Base-by-base conservation (phyloP, 2,888 invertebrate genomes). In the Cataglyphis livida region DNA sequence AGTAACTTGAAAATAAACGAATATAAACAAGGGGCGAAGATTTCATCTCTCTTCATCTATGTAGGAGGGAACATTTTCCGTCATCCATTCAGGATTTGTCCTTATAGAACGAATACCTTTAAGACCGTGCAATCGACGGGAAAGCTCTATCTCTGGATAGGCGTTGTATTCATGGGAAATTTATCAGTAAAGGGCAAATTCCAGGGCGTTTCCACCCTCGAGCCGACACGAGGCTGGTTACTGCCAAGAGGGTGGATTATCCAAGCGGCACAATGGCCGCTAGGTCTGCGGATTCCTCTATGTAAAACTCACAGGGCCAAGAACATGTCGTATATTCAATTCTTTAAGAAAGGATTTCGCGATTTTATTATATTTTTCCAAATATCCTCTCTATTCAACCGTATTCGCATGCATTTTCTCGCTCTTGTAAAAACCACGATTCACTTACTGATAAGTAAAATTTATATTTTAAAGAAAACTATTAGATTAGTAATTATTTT, bases 91-190 rank as follows among this genome's bases (percentile, higher is more conserved):
- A 57, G 59, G 38, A 66, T 73, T 57, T 54, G 73, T 75, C 35
- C 12, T 82, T 84, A 71, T 62, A 61, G 59, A 74, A 54, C 41
- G 57, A 66, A 48, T 70, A 57, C 65, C 68, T 83, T 57, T 78
- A 81, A 83, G 28, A 64, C 10, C 38, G 48, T 51, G 66, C 51
- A 71, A 81, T 66, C 83, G 75, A 85, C 73, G 44, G 51, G 51
- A 74, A 66, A 59, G 18, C 82, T 28, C 51, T 64, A 41, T 57
- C 25, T 44, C 38, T 44, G 78, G 83, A 89, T 85, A 83, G 65
- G 68, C 79, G 15, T 12, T 32, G 54, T 70, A 82, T 71, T 89
- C 79, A 73, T 82, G 76, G 66, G 65, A 68, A 82, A 88, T 83
- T 87, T 82, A 87, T 74, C 59, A 62, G 59, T 15, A 44, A 61